A percentile compares a stretch with the other conserved stretches of the same genome.
phyloP scores from a whole-genome alignment of 2,113 vertebrate species.

The Vulpes vulpes region DNA sequence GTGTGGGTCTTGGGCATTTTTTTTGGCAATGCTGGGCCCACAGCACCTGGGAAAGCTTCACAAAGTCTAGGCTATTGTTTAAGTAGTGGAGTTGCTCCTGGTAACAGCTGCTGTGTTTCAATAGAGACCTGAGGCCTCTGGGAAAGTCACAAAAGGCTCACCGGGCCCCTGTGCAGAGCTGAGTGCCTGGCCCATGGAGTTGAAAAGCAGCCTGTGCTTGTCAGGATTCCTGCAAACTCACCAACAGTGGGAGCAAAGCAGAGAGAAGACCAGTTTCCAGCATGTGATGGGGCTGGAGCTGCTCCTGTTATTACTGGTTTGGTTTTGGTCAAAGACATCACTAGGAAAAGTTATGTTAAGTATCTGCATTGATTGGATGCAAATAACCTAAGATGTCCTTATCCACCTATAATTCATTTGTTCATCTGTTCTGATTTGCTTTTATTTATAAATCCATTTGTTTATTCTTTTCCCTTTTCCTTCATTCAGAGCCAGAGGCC shows the following conservation, averaged over 20 bases:
- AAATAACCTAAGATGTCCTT: neutral
- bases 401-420: neutral
- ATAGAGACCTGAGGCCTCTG: neutral
- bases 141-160: neutral
- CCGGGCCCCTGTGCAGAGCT: neutral
- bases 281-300: accelerated
- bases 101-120: constrained; percentile 49
- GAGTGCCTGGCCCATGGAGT: neutral
- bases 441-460: neutral
- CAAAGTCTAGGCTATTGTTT: constrained; percentile 27
- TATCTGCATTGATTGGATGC: neutral
- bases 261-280: neutral
- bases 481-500: neutral
- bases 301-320: neutral
- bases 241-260: neutral
- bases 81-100: constrained; percentile 38
- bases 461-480: neutral
- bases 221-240: neutral
- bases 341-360: too few relatives aligned
- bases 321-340: neutral
- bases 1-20: neutral
- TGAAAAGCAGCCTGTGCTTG: neutral
- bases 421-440: neutral
- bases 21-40: neutral
- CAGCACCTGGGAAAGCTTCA: constrained; percentile 60